Conservation (phyloP, 2,888 invertebrate species). For the Pardosa pseudoannulata region DNA sequence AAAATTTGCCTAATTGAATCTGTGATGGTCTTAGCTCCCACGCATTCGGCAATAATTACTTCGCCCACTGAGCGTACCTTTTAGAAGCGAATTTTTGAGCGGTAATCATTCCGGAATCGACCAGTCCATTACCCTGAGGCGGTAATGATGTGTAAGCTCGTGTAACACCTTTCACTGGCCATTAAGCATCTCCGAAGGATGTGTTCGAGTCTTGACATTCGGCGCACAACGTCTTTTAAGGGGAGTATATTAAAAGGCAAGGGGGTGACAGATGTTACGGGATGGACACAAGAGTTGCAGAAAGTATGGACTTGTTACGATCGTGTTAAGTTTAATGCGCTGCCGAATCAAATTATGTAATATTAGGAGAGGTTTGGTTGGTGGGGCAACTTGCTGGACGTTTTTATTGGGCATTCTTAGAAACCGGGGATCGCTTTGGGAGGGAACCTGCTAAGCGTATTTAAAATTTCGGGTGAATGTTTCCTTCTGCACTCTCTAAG, state of each 20-base stretch:
- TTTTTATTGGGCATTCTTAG: no score
- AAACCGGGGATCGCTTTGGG: no score
- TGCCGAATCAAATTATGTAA: background rate
- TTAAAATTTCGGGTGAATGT: no score
- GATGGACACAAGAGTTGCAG: background rate
- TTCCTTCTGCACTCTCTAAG: no score
- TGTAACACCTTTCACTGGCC: constrained; percentile 57
- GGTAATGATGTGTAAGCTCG: constrained; percentile 54
- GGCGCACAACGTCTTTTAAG: background rate
- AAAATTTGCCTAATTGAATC: no score
- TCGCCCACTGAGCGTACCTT: background rate
- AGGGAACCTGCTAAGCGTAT: no score
- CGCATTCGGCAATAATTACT: constrained; percentile 19
- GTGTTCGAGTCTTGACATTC: constrained; percentile 1
- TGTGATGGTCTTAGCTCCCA: no score
- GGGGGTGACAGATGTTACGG: background rate
- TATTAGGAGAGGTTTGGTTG: background rate
- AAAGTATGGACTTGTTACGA: constrained; percentile 9
- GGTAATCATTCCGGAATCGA: constrained; percentile 17
- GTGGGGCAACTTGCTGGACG: no score
- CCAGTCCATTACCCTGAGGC: constrained; percentile 40
- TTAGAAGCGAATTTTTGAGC: background rate
- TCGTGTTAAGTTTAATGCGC: background rate
- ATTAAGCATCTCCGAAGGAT: constrained; percentile 39
- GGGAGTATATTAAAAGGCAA: background rate